Conservation (phyloP, 2,888 invertebrate genomes). For the Macrophya annulata region DNA sequence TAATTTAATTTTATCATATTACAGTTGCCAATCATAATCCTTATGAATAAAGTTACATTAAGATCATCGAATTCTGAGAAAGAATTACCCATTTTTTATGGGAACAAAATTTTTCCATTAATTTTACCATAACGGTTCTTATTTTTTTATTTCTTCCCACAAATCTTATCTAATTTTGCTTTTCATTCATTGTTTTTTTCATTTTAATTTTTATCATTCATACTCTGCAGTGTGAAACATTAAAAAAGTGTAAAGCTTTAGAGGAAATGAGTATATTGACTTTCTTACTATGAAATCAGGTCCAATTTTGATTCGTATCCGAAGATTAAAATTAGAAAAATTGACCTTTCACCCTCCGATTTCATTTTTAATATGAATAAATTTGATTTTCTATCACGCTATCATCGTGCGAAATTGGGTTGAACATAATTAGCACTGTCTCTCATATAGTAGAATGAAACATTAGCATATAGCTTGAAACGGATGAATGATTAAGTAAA, state of each 20-base stretch:
- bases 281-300: too few species aligned
- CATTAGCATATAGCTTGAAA: slow-evolving; percentile 52
- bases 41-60: neutral
- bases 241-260: neutral
- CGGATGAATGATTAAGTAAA: slow-evolving; percentile 67
- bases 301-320: neutral
- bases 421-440: slow-evolving; percentile 6
- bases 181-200: neutral
- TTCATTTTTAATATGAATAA: neutral
- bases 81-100: neutral
- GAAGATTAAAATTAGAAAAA: neutral
- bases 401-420: neutral
- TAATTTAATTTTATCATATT: slow-evolving; percentile 24
- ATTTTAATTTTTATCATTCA: slow-evolving; percentile 16
- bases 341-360: neutral
- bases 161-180: neutral
- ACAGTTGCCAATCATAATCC: slow-evolving; percentile 4
- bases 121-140: neutral
- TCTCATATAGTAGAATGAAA: slow-evolving; percentile 37
- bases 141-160: neutral
- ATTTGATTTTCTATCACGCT: neutral
- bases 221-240: neutral
- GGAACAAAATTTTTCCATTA: neutral
- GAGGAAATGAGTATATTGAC: neutral
- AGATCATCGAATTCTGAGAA: neutral